Evolutionary conservation across 2,797 vertebrate species (phyloP), one percentile per base, ranked within the genome.

Genomic region (Aldrovandia affinis): DNA sequence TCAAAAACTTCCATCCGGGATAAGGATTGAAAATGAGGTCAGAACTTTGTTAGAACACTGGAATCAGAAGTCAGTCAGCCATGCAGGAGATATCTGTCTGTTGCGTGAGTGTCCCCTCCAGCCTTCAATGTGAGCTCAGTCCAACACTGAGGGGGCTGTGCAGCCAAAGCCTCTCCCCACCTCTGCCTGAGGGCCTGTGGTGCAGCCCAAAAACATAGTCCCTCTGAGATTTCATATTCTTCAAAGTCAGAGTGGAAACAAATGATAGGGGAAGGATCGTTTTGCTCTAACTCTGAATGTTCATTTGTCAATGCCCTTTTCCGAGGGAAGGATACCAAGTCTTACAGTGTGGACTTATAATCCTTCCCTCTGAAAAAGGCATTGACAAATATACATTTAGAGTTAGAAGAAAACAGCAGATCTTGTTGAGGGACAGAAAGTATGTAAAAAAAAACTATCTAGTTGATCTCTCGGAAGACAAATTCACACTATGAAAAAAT

Each of bases 21-120:
- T 39, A 73, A 73, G 68, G 33, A 36, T 42, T 39, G 68, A 33
- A 73, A 73, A 73, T 73, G 68, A 73, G 68, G 68, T 73, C 68
- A 73, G 33, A 73, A 42, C 33, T 73, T 73, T 73, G 68, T 6
- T 39, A 73, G 33, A 73, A 39, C 14, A 42, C 33, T 39, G 68
- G 22, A 73, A 42, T 15, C 36, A 39, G 33, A 73, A 73, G 68
- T 33, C 68, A 39, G 68, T 33, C 28, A 33, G 63, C 63, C 63
- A 68, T 42, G 68, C 73, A 25, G 22, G 20, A 77, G 42, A 77
- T 77, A 47, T 25, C 55, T 57, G 20, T 75, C 70, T 75, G 70
- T 12, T 25, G 22, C 22, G 18, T 25, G 73, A 12, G 36, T 20
- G 33, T 42, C 6, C 0, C 4, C 12, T 77, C 73, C 73, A 77